phyloP scores from a whole-genome alignment of 2,797 vertebrate species.

The Darevskia nairensis region DNA sequence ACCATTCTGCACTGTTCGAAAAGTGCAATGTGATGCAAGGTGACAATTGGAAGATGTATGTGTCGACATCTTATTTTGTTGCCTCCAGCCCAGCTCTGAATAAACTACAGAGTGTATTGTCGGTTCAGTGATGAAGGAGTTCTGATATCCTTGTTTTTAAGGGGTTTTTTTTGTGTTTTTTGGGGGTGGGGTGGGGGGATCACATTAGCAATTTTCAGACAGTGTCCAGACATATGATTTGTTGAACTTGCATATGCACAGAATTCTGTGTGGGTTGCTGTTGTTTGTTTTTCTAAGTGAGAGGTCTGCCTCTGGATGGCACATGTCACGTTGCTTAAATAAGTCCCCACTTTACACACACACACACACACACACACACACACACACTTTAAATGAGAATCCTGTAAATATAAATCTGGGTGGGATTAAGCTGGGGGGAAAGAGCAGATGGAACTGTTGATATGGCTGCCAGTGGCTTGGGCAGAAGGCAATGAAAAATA shows the following conservation, averaged over 20 bases:
- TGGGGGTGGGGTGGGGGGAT: not conserved
- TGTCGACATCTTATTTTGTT: slow-evolving; percentile 56
- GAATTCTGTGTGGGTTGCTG: not conserved
- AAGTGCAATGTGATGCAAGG: slow-evolving; percentile 29
- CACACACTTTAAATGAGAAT: slow-evolving; percentile 43
- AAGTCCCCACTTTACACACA: too few species aligned
- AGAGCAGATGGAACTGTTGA: slow-evolving; percentile 76
- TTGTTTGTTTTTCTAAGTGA: accelerated
- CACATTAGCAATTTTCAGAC: not conserved
- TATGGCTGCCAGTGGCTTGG: slow-evolving; percentile 72
- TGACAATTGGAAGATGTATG: slow-evolving; percentile 61
- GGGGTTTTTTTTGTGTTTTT: not conserved
- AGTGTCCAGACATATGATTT: slow-evolving; percentile 37
- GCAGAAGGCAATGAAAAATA: slow-evolving; percentile 74
- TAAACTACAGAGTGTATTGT: slow-evolving; percentile 56
- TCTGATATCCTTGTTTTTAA: slow-evolving; percentile 60
- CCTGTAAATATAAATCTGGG: slow-evolving; percentile 65
- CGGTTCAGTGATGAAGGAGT: slow-evolving; percentile 60
- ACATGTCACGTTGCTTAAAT: slow-evolving; percentile 50
- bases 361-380: too few species aligned
- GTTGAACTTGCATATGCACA: not conserved
- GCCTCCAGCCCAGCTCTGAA: slow-evolving; percentile 52
- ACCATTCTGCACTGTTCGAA: slow-evolving; percentile 50
- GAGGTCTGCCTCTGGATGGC: not conserved
- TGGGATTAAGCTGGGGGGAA: slow-evolving; percentile 69